These are phyloP conservation scores for Tinamus guttatus DNA, from an alignment of 2,113 vertebrate species.

Conservation along the genomic window DNA sequence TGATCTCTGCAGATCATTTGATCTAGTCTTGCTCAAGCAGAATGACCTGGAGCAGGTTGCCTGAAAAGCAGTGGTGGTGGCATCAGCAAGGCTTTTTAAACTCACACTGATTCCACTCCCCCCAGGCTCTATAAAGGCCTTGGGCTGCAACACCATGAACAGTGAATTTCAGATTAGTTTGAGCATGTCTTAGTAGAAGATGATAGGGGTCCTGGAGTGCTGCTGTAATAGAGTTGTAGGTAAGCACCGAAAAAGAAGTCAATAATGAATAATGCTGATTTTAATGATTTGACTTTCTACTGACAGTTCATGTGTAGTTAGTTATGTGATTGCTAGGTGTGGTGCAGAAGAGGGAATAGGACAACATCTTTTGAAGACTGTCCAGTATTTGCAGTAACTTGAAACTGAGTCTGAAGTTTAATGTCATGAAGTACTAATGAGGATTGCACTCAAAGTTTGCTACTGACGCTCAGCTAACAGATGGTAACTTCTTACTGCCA, in stretches of 20 bases:
- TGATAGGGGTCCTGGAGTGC: neutral
- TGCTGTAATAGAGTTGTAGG: neutral
- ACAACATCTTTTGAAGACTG: neutral
- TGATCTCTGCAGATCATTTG: neutral
- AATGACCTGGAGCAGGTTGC: neutral
- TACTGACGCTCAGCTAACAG: neutral
- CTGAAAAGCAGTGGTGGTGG: too few species aligned
- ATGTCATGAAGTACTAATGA: neutral
- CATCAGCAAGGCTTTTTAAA: neutral
- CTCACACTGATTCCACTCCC: neutral
- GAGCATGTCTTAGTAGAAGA: neutral
- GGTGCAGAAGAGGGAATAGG: neutral
- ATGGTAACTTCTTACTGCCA: neutral
- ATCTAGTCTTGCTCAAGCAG: neutral
- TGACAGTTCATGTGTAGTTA: neutral
- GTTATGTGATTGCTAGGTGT: neutral
- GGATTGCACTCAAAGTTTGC: accelerated
- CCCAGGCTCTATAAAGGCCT: neutral
- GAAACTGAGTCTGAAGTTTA: neutral
- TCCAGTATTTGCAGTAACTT: neutral
- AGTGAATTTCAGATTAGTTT: neutral
- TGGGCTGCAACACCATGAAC: accelerated
- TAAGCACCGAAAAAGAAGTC: neutral
- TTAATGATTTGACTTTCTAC: neutral
- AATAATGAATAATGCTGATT: neutral